Conservation (phyloP, 2,113 vertebrate genomes). For the Brachyhypopomus gauderio region DNA sequence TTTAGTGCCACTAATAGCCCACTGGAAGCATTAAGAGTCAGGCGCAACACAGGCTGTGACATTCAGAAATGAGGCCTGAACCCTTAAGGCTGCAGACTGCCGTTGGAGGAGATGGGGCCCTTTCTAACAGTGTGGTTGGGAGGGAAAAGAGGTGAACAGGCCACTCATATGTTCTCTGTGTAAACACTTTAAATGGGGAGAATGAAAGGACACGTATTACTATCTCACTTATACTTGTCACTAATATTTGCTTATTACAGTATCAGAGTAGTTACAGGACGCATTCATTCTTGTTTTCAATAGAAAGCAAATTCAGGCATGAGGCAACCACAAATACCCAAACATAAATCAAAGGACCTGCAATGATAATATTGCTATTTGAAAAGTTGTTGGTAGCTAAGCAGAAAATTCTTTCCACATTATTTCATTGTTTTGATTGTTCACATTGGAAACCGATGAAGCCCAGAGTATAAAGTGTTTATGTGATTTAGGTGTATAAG, state of each 20-base stretch:
- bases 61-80: constrained; percentile 62
- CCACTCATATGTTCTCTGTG: neutral
- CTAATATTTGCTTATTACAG: neutral
- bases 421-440: neutral
- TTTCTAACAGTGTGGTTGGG: neutral
- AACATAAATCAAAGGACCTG: neutral
- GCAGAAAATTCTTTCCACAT: constrained; percentile 4
- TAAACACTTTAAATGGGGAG: neutral
- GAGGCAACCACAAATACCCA: neutral
- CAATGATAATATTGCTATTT: no score
- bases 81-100: constrained; percentile 51
- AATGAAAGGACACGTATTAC: neutral
- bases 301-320: neutral
- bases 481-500: neutral
- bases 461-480: neutral
- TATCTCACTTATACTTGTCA: neutral
- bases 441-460: neutral
- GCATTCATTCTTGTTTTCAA: neutral
- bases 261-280: neutral
- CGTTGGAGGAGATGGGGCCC: constrained; percentile 6
- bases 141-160: neutral
- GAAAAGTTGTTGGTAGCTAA: neutral
- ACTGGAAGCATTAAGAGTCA: constrained; percentile 71
- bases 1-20: constrained; percentile 72
- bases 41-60: constrained; percentile 66